Percentiles rank a stretch among this genome's conserved stretches.
phyloP scores from a whole-genome alignment of 1,140 invertebrate genomes.

The Steinernema khuongi region DNA sequence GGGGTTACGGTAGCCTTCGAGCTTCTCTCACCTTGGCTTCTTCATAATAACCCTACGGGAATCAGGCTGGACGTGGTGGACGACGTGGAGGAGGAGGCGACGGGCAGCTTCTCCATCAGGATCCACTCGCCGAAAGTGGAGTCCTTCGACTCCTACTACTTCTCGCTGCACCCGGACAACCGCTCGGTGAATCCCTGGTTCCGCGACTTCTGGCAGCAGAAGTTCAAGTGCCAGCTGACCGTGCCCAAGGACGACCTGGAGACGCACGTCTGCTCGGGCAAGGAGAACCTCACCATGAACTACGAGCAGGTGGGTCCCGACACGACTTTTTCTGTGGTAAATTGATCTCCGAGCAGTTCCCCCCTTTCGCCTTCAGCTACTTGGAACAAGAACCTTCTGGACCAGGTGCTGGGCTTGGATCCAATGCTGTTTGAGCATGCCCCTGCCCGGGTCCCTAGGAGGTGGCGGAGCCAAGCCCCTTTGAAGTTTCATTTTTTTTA shows the following conservation, averaged over 20 bases:
- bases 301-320: slow-evolving; percentile 49
- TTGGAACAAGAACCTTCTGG: no score
- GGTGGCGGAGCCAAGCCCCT: no score
- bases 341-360: no score
- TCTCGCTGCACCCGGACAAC: slow-evolving; percentile 66
- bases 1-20: slow-evolving; percentile 65
- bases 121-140: slow-evolving; percentile 70
- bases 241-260: slow-evolving; percentile 57
- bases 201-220: slow-evolving; percentile 70
- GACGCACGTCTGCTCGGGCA: slow-evolving; percentile 50
- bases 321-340: no score
- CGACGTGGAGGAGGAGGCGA: slow-evolving; percentile 68
- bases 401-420: no score
- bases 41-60: no score
- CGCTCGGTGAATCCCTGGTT: slow-evolving; percentile 74
- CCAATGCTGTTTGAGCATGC: no score
- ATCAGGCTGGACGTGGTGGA: slow-evolving; percentile 72
- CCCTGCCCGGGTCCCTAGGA: no score
- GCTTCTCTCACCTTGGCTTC: no score
- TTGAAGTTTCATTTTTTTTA: no score
- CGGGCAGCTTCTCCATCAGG: slow-evolving; percentile 70
- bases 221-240: slow-evolving; percentile 67
- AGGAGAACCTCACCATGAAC: slow-evolving; percentile 48
- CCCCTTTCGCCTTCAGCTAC: no score
- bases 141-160: slow-evolving; percentile 70